Base-by-base conservation (phyloP, 2,888 invertebrate species). In the Drosophila suboccidentalis region DNA sequence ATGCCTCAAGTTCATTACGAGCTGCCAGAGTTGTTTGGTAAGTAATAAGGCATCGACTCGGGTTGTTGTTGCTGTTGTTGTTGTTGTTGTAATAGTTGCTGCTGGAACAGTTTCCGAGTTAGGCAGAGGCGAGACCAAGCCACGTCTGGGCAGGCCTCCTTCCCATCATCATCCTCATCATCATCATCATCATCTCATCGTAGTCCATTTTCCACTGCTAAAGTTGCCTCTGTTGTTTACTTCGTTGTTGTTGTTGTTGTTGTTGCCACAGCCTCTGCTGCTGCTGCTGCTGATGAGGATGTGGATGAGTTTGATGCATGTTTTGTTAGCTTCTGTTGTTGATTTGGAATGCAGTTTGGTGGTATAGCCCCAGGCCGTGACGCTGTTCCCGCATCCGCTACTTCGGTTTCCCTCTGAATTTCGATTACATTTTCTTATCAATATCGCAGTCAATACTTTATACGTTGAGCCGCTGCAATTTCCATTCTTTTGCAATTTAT, bases 321-420 rank as follows among this genome's bases (percentile, higher is more conserved):
- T 84, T 86, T 75, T 84, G 87, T 84, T 80, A 89, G 90, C 90
- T 90, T 90, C 90, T 90, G 90, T 90, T 90, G 87, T 82, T 85
- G 87, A 85, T 84, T 88, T 78, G 82, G 85, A 87, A 88, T 83
- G 82, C 83, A 83, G 87, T 85, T 86, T 79, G 85, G 78, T 81
- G 68, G 78, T 85, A 79, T 71, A 60, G 78, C 85, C 75, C 57
- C 53, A 22, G 66, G 83, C 81, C 47, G 71, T 76, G 62, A 32
- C 76, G 68, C 53, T 75, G 62, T 71, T 75, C 57, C 68, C 83
- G 72, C 81, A 78, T 78, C 75, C 73, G 82, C 75, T 70, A 66
- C 75, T 68, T 73, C 47, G 58, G 55, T 54, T 65, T 49, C 66
- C 46, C 72, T 87, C 72, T 75, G 80, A 71, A 87, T 81, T 82